Evolutionary conservation across 1,140 invertebrate species (phyloP), one percentile per base, ranked within the genome.

Genomic region (Drosophila obscura): DNA sequence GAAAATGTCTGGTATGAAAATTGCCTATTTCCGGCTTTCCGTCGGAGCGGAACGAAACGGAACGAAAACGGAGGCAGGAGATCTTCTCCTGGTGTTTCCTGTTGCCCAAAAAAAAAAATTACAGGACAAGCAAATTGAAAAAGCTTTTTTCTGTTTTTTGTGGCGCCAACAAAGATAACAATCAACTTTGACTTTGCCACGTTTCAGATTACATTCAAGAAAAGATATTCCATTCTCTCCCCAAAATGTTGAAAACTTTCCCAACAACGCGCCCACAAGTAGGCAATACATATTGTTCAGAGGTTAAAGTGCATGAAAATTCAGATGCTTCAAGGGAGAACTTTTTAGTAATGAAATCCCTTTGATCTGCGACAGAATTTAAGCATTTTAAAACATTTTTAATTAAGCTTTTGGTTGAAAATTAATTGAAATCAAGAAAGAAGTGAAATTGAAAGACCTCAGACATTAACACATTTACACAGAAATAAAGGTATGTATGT

Each of bases 381-480:
- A 50, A 22, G 52, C 49, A 45, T 41, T 35, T 28, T 9, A 68
- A 56, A 49, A 57, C 31, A 3, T 50, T 77, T 77, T 77, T 64
- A 71, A 76, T 68, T 71, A 69, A 69, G 69, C 49, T 58, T 69
- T 24, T 28, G 35, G 50, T 39, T 61, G 45, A 52, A 76, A 76
- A 62, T 77, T 79, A 87, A 87, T 87, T 82, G 75, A 87, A 73
- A 76, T 76, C 62, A 45, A 55, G 39, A 78, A 68, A 44, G 15
- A 64, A 88, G 77, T 61, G 35, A 80, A 83, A 83, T 88, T 88
- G 76, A 88, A 89, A 39, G 82, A 88, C 83, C 83, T 77, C 80
- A 82, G 66, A 89, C 73, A 83, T 88, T 89, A 88, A 73, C 83
- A 88, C 79, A 89, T 88, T 88, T 77, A 49, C 84, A 89, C 79